Evolutionary conservation across 2,888 invertebrate species (phyloP), one percentile per base, ranked within the genome.

Genomic region (Ethmia dodecea): DNA sequence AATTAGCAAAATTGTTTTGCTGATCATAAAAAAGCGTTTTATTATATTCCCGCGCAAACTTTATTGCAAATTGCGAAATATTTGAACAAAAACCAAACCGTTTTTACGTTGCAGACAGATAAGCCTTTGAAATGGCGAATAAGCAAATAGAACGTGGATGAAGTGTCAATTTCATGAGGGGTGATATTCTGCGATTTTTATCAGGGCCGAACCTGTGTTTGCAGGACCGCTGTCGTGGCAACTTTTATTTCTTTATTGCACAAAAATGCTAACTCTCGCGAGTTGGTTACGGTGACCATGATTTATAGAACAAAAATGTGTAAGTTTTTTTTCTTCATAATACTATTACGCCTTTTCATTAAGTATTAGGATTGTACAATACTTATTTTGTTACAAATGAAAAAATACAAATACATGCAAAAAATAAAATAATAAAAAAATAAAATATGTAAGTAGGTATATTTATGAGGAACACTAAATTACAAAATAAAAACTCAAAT

Each of bases 241-340:
- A 61, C 67, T 72, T 78, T 73, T 73, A 74, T 69, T 75, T 74
- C 78, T 81, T 81, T 81, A 81, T 84, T 81, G 76, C 73, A 59
- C 54, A 76, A 79, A 83, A 81, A 83, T 75, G 79, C 77, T 72
- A 75, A 79, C 69, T 64, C 18, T 10, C 58, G 55, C 45, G 43
- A 53, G 49, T 39, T 20, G 29, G 33, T 47, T n/a, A 48, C 53
- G 59, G 62, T 62, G 55, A 34, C 59, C 38, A 50, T 12, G 24
- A 5, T 30, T 38, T 35, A 18, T 18, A 18, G 18, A 8, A 18
- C 18, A 18, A 18, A 8, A 5, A 5, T 8, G 5, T 18, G 8
- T 5, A 18, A 18, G 18, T 5, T 18, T 18, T 8, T 18, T 8
- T 18, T 18, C n/a, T n/a, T n/a, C n/a, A n/a, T n/a, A n/a, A n/a